Evolutionary conservation across 2,113 vertebrate genomes (phyloP).

Genomic region (Ceyx melanurus): DNA sequence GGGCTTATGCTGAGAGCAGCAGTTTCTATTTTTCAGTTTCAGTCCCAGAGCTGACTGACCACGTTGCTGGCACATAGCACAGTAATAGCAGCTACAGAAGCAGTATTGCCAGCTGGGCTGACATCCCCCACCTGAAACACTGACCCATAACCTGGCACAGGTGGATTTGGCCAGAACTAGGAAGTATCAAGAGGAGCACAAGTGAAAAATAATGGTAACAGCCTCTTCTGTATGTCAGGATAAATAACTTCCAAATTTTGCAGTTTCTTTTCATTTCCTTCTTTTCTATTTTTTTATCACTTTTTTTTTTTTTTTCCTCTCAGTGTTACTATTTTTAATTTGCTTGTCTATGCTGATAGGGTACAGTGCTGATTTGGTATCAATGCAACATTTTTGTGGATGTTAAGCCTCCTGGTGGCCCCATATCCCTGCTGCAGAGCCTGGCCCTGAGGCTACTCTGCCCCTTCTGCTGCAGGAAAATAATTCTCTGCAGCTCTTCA

Average conservation of each 20-base stretch:
- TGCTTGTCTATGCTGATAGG: background rate
- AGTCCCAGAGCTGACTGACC: background rate
- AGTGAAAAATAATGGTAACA: background rate
- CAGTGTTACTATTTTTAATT: background rate
- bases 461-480: background rate
- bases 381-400: background rate
- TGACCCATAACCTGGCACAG: background rate
- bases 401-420: background rate
- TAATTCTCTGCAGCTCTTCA: background rate
- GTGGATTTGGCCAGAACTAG: background rate
- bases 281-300: fast-evolving
- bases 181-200: background rate
- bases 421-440: background rate
- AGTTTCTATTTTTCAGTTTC: background rate
- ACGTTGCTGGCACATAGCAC: background rate
- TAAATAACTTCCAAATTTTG: background rate
- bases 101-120: background rate
- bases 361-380: background rate
- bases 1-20: background rate
- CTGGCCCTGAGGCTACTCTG: background rate
- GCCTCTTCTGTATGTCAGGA: background rate
- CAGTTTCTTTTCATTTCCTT: background rate
- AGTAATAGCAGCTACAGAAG: background rate
- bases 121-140: background rate
- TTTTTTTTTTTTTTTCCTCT: background rate